phyloP scores from a whole-genome alignment of 2,888 invertebrate species.

The Andrena dorsata region DNA sequence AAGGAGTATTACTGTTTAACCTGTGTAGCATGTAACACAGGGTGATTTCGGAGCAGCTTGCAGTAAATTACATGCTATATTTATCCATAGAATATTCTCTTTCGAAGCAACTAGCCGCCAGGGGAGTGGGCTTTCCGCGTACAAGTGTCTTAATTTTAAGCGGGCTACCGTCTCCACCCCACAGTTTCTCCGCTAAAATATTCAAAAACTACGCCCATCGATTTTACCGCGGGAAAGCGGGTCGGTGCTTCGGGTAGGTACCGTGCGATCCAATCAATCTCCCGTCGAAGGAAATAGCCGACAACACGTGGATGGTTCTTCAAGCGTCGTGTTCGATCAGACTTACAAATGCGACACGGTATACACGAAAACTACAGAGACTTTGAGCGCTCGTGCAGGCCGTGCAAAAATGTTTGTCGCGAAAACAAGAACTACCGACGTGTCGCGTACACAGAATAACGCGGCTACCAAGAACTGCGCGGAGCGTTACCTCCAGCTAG shows the following conservation, averaged over 20 bases:
- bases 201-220: not conserved
- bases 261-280: not conserved
- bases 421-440: slow-evolving; percentile 46
- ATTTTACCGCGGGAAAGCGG: not conserved
- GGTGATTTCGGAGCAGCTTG: not conserved
- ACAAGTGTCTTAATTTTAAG: not conserved
- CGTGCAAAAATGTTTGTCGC: slow-evolving; percentile 19
- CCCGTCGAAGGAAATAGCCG: not conserved
- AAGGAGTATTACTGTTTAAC: no score
- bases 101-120: not conserved
- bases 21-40: no score
- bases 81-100: not conserved
- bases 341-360: slow-evolving; percentile 9
- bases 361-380: not conserved
- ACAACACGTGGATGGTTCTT: not conserved
- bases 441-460: slow-evolving; percentile 27
- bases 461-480: slow-evolving; percentile 42
- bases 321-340: not conserved
- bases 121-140: not conserved
- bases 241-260: not conserved
- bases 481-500: slow-evolving; percentile 46
- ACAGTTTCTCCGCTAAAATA: not conserved
- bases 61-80: not conserved
- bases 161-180: not conserved
- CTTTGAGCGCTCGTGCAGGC: not conserved